Base-by-base conservation (phyloP, 1,140 invertebrate genomes). In the Listronotus bonariensis region DNA sequence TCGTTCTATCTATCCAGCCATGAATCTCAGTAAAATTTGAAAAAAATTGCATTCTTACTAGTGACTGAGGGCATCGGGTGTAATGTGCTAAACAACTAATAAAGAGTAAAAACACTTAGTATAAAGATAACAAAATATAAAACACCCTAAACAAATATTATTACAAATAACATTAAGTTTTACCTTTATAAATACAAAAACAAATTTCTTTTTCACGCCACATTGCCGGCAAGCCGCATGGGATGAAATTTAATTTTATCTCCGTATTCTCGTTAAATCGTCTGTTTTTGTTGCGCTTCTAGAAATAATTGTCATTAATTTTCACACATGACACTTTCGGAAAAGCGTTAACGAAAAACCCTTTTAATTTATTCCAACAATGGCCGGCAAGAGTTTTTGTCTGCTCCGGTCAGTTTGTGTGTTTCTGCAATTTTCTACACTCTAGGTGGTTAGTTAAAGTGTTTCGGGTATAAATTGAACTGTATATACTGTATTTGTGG, bases 291-390 rank as follows among this genome's bases (percentile, higher is more conserved):
- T 64, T 51, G 14, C 52, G 52, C 61, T 38, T 55, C 61, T 17
- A 55, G 61, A 56, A 55, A 64, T 64, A 64, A 64, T 64, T 49
- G 61, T 64, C 52, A 64, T 64, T 56, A 64, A 64, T 64, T 64
- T 64, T 52, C 52, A 15, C 61, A 55, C 61, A 48, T 45, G 52
- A 49, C 61, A 64, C 61, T 64, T 56, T 14, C 45, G 49, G 40
- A 51, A 49, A 56, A 53, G 38, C 31, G 49, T 55, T 54, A 43
- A 56, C 49, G 41, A 53, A 54, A 56, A 64, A 64, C 32, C 52
- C 11, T 55, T 64, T 64, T 64, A 64, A 64, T 64, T 64, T 64
- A 64, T 64, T 51, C 40, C 52, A 53, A 53, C 49, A 64, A 54
- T 53, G 61, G 61, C 43, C 52, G 14, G 41, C 20, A 40, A 64